Percentiles rank a stretch among this genome's conserved stretches.
Conservation (phyloP, 1,140 invertebrate genomes). For the Acarapis woodi region DNA sequence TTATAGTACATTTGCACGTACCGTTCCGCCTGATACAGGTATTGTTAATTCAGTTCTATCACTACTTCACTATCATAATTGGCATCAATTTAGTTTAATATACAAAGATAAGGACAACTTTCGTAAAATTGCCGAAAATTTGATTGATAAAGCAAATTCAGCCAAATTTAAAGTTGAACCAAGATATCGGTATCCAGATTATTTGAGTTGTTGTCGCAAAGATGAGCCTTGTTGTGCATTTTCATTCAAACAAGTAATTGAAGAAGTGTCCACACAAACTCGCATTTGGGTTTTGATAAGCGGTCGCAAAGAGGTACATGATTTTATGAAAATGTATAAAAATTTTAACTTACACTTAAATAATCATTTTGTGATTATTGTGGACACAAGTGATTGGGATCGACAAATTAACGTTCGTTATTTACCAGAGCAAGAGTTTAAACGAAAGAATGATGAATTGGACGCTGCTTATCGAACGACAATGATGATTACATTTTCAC, state of each 20-base stretch:
- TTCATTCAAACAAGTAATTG: conserved; percentile 47
- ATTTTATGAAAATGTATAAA: too few species aligned
- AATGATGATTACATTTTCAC: conserved; percentile 51
- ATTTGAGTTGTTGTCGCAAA: conserved; percentile 38
- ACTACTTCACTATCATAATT: conserved; percentile 56
- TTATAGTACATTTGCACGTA: conserved; percentile 68
- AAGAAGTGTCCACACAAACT: conserved; percentile 58
- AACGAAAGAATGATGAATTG: conserved; percentile 6
- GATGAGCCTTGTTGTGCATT: conserved; percentile 38
- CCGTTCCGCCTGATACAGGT: conserved; percentile 72
- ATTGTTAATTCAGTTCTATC: conserved; percentile 77
- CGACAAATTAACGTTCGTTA: too few species aligned
- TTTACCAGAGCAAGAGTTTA: conserved; percentile 17
- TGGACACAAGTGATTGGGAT: too few species aligned
- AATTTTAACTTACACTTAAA: too few species aligned
- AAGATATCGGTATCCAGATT: conserved; percentile 25
- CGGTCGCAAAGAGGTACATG: too few species aligned
- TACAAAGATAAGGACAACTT: conserved; percentile 36
- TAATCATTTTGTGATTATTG: too few species aligned
- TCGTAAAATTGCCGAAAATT: conserved; percentile 39
- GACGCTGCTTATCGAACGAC: conserved; percentile 19
- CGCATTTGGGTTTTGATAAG: conserved; percentile 84
- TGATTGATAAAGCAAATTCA: conserved; percentile 45
- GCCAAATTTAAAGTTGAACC: conserved; percentile 20
- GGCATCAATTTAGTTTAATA: conserved; percentile 78